Evolutionary conservation across 2,797 vertebrate genomes (phyloP).

Genomic region (Myotis myotis): DNA sequence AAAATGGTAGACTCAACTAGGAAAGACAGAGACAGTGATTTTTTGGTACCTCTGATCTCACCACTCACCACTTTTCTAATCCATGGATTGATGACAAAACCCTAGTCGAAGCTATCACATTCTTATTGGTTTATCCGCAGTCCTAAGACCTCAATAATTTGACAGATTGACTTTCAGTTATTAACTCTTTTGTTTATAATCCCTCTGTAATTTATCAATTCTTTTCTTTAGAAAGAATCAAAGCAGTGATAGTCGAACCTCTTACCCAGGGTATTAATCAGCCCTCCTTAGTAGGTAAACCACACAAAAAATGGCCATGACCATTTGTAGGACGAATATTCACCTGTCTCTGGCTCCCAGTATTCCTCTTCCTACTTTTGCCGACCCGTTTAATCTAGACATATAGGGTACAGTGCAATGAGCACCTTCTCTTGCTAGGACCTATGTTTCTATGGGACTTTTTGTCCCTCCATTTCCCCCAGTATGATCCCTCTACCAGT

Average conservation of each 20-base stretch:
- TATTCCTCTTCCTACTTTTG: neutral
- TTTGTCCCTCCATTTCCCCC: neutral
- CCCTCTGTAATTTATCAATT: neutral
- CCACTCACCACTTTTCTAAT: neutral
- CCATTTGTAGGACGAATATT: neutral
- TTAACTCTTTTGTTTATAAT: neutral
- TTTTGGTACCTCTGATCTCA: neutral
- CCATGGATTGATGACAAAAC: neutral
- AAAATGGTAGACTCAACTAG: neutral
- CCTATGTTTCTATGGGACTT: neutral
- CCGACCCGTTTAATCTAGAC: neutral
- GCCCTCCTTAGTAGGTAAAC: neutral
- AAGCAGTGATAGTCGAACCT: neutral
- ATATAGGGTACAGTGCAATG: neutral
- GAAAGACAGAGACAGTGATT: neutral
- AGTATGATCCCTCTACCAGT: neutral
- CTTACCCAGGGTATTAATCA: neutral
- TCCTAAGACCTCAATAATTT: neutral
- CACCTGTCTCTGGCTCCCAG: neutral
- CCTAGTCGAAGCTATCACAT: neutral
- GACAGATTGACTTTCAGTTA: neutral
- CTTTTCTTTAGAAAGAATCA: conserved; percentile 14
- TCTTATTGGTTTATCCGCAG: neutral
- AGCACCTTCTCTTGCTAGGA: neutral
- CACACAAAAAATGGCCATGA: neutral